Base-by-base conservation (phyloP, 2,888 invertebrate species). In the Euzetes globulus region DNA sequence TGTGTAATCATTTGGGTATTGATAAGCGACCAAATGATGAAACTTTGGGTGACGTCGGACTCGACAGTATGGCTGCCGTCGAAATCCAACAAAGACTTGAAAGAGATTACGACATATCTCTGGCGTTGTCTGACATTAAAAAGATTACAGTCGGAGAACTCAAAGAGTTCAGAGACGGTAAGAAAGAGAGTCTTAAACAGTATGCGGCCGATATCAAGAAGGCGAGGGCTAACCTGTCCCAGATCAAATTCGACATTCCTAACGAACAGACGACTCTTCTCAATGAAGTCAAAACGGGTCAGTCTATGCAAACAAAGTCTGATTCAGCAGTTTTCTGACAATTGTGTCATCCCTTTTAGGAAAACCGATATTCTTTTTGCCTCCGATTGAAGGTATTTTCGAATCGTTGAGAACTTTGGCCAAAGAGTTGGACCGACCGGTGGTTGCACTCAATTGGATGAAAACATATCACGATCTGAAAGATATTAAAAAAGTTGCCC, bases 61-160 rank as follows among this genome's bases (percentile, higher is more conserved):
- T 99, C 89, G 98, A 99, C 83, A 97, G 97, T 2, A 85, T 99
- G 79, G 98, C 98, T 97, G 96, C 96, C 65, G 95, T 98, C 1
- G 98, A 99, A 86, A 94, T 99, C 81, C 97, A 97, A 83, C 96
- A 96, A 84, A 92, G 92, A 0, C 85, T 97, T 73, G 96, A 96
- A 83, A 87, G 95, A 75, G 92, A 91, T 81, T 95, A 91, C 84
- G 96, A 98, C 83, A 84, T 97, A 75, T 89, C 92, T 25, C 85
- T 98, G 77, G 90, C 91, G 77, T 91, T 94, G 79, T 92, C 92
- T 83, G 95, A 96, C 84, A 94, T 97, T 80, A 88, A 96, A 77
- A 87, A 86, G 72, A 85, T 95, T 68, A 93, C 92, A 0, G 90
- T 95, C 80, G 89, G 87, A 37, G 87, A 88, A 79, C 85, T 95